Conservation (phyloP, 2,888 invertebrate species). For the Philereme transversata region DNA sequence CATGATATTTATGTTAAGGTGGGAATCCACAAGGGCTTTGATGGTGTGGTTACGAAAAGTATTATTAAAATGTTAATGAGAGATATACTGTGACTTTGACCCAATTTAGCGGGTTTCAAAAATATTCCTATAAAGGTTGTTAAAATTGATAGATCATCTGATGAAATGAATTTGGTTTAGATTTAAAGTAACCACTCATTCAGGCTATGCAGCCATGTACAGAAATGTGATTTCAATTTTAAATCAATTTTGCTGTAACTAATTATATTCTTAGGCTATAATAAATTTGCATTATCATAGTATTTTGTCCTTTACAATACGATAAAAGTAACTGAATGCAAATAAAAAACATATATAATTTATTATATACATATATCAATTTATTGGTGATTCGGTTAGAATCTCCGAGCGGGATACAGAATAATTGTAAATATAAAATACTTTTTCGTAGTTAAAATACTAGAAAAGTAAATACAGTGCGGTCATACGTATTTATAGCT, state of each 20-base stretch:
- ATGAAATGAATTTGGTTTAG: neutral
- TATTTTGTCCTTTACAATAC: too few relatives aligned
- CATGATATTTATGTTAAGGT: neutral
- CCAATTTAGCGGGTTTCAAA: neutral
- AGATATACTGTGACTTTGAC: neutral
- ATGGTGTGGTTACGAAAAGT: slow-evolving; percentile 32
- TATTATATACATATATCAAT: too few relatives aligned
- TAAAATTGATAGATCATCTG: slow-evolving; percentile 10
- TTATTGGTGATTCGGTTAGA: too few relatives aligned
- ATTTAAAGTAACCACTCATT: slow-evolving; percentile 43
- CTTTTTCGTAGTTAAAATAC: slow-evolving; percentile 46
- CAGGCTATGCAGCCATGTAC: slow-evolving; percentile 46
- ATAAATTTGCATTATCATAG: too few relatives aligned
- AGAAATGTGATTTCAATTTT: slow-evolving; percentile 67
- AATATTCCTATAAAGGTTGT: slow-evolving; percentile 2
- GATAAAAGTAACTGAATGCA: too few relatives aligned
- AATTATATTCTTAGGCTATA: too few relatives aligned
- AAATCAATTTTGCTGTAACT: slow-evolving; percentile 24
- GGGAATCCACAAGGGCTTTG: slow-evolving; percentile 28
- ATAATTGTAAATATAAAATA: slow-evolving; percentile 46
- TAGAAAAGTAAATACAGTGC: slow-evolving; percentile 59
- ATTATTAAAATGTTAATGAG: slow-evolving; percentile 16
- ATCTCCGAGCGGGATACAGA: too few relatives aligned
- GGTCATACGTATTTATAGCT: slow-evolving; percentile 60
- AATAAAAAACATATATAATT: too few relatives aligned